Base-by-base conservation (phyloP, 1,140 invertebrate genomes). In the Lethrus apterus region DNA sequence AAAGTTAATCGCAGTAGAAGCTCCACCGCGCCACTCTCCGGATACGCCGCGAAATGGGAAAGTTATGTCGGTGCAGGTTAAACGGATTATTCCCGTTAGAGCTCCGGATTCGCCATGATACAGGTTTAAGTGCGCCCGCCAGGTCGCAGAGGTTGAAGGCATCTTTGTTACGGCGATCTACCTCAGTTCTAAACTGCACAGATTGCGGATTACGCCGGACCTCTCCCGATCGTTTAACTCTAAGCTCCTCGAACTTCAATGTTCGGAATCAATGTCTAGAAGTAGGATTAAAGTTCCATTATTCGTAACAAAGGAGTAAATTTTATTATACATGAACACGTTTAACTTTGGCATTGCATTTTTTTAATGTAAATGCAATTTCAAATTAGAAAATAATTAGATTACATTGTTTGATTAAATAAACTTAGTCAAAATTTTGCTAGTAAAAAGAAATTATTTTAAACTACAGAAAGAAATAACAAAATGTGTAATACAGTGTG, bases 31-130 rank as follows among this genome's bases (percentile, higher is more conserved):
- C 44, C 14, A 24, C 26, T 44, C 46, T 42, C 41, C n/a, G 30
- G 30, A 48, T 35, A 38, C 31, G 8, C 41, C 26, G 41, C 51
- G 53, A 58, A 51, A 58, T 58, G 53, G 56, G 50, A 56, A 56
- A 58, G 54, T 54, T 56, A 50, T 56, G 54, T 56, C 43, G 53
- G 48, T 47, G 44, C 54, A 56, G 56, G 56, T 56, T 56, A 52
- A 56, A 54, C 52, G 54, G 56, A 55, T 57, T 57, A 57, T 43
- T 53, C 40, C 15, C 30, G 44, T 42, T 34, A 45, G 48, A 15
- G 24, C 29, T 17, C n/a, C 30, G 29, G 41, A 29, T 30, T 29
- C 24, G 41, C 23, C 41, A 29, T 43, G 41, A 30, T 29, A 43
- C 23, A 43, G 41, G 24, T 43, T 40, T 40, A 40, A 18, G 36